Percentiles rank a stretch among this genome's conserved stretches.
Evolutionary conservation across 2,113 vertebrate species (phyloP).

Genomic region (Brachypodius melanocephalos): DNA sequence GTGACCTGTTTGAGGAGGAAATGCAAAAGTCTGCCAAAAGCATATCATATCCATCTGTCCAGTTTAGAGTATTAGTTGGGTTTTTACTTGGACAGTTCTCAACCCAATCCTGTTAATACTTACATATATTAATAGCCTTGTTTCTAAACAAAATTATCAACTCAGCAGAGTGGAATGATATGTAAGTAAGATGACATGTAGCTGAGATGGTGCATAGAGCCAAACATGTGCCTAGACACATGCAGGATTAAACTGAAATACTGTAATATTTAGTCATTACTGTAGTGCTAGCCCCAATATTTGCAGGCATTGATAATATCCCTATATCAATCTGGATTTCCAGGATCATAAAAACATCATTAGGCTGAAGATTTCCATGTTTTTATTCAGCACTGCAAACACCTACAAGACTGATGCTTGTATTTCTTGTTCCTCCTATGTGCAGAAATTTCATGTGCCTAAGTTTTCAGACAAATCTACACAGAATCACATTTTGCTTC

Average conservation of each 20-base stretch:
- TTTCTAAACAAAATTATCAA: not conserved
- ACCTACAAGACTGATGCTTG: not conserved
- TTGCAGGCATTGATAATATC: not conserved
- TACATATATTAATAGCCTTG: not conserved
- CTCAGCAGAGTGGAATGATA: not conserved
- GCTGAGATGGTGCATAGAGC: not conserved
- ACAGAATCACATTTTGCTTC: not conserved
- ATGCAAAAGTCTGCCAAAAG: conserved; percentile 33
- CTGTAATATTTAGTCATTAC: not conserved
- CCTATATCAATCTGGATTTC: not conserved
- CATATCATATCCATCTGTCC: conserved; percentile 2
- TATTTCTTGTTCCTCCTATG: not conserved
- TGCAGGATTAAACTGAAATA: not conserved
- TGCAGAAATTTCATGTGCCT: not conserved
- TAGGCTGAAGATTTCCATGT: not conserved
- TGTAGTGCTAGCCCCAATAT: not conserved
- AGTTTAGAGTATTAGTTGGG: not conserved
- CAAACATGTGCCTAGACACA: not conserved
- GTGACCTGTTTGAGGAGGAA: conserved; percentile 24
- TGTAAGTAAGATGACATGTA: not conserved
- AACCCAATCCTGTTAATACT: not conserved
- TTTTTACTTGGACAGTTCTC: conserved; percentile 9
- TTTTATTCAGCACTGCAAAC: not conserved
- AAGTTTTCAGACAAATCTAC: not conserved
- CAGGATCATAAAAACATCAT: not conserved